Base-by-base conservation (phyloP, 2,797 vertebrate genomes). In the Coccyzus lansbergi region DNA sequence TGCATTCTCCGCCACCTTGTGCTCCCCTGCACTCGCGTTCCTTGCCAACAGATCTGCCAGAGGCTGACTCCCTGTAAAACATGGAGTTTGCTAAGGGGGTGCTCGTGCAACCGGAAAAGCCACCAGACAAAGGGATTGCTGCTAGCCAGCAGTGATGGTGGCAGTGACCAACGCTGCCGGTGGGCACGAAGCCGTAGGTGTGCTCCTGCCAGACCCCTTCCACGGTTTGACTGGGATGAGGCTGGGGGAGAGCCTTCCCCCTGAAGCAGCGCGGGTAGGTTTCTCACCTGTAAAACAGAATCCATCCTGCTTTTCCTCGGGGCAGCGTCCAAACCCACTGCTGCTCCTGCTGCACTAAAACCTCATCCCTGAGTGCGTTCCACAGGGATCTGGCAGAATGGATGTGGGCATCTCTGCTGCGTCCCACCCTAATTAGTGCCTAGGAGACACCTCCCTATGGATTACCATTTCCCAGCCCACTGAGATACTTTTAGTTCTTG, bases 111-210 rank as follows among this genome's bases (percentile, higher is more conserved):
- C 82, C 5, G 1, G 62, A 76, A 68, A 93, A n/a, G 75, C 78
- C 81, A 59, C 36, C 71, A 93, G 77, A 95, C 86, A 95, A 92
- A 96, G 82, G 52, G 75, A 91, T 86, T 91, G 64, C 88, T 70
- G 91, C 94, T 95, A 11, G 0, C 20, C 71, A 12, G 63, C 1
- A 4, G 28, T 7, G 69, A 74, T 49, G 7, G 68, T 0, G 26
- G 8, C 2, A 0, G 21, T 15, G 68, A 52, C 62, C 2, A 10
- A 15, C 0, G 78, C 48, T 31, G 59, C 18, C 2, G 0, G 24
- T 7, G 31, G 72, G 40, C 33, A 1, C 4, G 0, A 3, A 3
- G 79, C 44, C 5, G 1, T 2, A 4, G 26, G 19, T 0, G 0
- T 1, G 72, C 58, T 82, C 24, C 69, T 2, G 3, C n/a, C 44